Base-by-base conservation (phyloP, 2,888 invertebrate genomes). In the Kuschelorhynchus macadamiae region DNA sequence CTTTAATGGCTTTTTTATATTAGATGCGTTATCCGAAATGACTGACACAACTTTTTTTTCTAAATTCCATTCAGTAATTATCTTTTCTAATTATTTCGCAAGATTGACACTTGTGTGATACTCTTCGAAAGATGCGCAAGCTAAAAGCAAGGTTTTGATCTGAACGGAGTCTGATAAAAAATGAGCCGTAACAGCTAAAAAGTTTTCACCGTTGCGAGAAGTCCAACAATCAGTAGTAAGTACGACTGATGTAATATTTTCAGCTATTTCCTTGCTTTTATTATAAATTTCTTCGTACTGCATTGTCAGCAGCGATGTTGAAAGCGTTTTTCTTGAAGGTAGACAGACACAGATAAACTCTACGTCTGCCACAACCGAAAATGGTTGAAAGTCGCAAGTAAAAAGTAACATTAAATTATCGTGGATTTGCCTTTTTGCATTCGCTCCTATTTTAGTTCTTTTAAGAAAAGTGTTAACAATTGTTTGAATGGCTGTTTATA, bases 1-100 rank as follows among this genome's bases (percentile, higher is more conserved):
- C 60, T 53, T 36, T 69, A 12, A 76, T 71, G 16, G 76, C 75
- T 30, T 74, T 75, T 59, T 67, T 68, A 77, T 75, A 71, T 77
- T 79, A 7, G 74, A 67, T n/a, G 79, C 77, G 63, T 77, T 79
- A 55, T 77, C 76, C 5, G 75, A 74, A 21, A 80, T 72, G 3
- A 72, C 71, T n/a, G 78, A 21, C 9, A 75, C 12, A 64, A 80
- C 70, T 75, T 79, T 79, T 2, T 73, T 53, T 49, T 70, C 61
- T 21, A 79, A 41, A 5, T 69, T 53, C 75, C 75, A 79, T 47
- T 79, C 74, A n/a, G 11, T 41, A 14, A 73, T 60, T 8, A 75
- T 68, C 65, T 64, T 52, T 47, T 68, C 73, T 14, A 78, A 42
- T 64, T 71, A 71, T 1, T 21, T 32, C 3, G 75, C 77, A 30